Conservation (phyloP, 2,888 invertebrate genomes). For the Laspeyria flexula region DNA sequence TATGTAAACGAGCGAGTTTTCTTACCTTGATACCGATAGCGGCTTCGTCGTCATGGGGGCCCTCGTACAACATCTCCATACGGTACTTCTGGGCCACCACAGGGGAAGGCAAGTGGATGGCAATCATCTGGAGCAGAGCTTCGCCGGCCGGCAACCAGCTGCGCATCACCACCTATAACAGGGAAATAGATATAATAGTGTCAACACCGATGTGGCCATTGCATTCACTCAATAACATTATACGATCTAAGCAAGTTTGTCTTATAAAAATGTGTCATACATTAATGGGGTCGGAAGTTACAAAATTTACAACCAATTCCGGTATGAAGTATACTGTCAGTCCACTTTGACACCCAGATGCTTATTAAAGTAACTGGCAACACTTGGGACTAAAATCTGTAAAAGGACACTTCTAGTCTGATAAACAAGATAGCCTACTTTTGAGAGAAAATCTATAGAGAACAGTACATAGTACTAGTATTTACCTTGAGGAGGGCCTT, state of each 20-base stretch:
- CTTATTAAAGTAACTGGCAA: conserved; percentile 76
- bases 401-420: not conserved
- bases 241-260: no score
- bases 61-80: conserved; percentile 99
- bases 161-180: conserved; percentile 95
- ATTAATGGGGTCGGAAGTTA: conserved; percentile 73
- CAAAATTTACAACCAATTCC: conserved; percentile 73
- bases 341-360: conserved; percentile 84
- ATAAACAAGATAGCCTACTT: no score
- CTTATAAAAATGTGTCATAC: no score
- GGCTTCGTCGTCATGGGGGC: conserved; percentile 98
- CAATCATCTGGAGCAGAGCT: conserved; percentile 99
- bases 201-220: no score
- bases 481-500: conserved; percentile 96
- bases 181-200: not conserved
- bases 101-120: conserved; percentile 99
- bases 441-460: no score
- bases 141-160: conserved; percentile 99
- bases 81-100: conserved; percentile 99
- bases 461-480: no score
- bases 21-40: conserved; percentile 93
- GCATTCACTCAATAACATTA: no score
- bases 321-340: conserved; percentile 71
- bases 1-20: no score
- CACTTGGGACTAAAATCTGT: conserved; percentile 69